Evolutionary conservation across 2,888 invertebrate genomes (phyloP).

Genomic region (Stegana nigrithorax): DNA sequence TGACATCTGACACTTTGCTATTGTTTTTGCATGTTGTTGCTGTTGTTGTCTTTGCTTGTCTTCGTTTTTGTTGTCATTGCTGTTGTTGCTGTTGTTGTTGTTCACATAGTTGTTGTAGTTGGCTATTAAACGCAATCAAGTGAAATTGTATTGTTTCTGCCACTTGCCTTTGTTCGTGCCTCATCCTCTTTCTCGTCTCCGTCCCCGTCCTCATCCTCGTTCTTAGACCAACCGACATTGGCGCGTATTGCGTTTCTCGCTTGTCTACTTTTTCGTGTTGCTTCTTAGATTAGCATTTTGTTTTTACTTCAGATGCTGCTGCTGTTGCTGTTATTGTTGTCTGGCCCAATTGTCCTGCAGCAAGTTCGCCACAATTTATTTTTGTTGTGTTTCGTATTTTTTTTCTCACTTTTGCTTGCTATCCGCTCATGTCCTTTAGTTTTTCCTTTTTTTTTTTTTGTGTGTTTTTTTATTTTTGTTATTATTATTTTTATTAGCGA

Average conservation of each 20-base stretch:
- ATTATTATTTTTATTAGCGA: conserved; percentile 26
- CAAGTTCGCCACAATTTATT: conserved; percentile 33
- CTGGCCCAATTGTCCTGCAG: conserved; percentile 20
- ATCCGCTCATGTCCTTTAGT: conserved; percentile 23
- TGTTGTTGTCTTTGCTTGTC: not conserved
- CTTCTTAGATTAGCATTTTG: conserved; percentile 9
- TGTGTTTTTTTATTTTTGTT: conserved; percentile 22
- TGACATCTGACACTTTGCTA: not conserved
- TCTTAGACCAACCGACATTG: too few relatives aligned
- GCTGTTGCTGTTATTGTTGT: not conserved
- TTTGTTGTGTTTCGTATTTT: conserved; percentile 19
- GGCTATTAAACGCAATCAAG: conserved; percentile 15
- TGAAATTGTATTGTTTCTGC: conserved; percentile 15
- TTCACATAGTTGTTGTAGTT: not conserved
- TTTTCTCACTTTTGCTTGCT: conserved; percentile 9
- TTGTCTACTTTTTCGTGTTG: not conserved
- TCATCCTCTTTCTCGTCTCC: too few relatives aligned
- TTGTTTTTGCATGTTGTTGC: not conserved
- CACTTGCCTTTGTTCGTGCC: too few relatives aligned
- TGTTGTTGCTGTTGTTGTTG: not conserved
- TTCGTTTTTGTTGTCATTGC: not conserved
- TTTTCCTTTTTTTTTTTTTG: conserved; percentile 11
- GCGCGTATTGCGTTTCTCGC: not conserved
- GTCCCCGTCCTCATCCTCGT: too few relatives aligned
- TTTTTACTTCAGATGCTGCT: not conserved